Conservation (phyloP, 2,113 vertebrate species). For the Psilopsiagon aymara region DNA sequence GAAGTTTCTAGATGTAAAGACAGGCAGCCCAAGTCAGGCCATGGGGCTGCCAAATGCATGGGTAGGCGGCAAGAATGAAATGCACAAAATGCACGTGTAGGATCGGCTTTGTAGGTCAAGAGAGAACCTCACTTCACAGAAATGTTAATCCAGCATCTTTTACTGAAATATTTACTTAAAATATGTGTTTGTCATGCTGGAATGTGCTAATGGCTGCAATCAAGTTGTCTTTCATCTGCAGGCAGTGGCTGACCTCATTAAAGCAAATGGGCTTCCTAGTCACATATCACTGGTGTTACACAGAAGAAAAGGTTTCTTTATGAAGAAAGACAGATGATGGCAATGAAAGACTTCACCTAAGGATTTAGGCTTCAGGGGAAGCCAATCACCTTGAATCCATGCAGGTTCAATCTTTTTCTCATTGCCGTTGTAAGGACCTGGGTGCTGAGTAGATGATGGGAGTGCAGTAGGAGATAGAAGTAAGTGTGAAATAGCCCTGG, state of each 20-base stretch:
- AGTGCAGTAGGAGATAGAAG: background rate
- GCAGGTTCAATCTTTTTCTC: background rate
- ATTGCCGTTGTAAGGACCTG: background rate
- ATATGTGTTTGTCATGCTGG: constrained; percentile 9
- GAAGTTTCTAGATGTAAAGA: background rate
- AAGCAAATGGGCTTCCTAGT: background rate
- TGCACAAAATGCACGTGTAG: background rate
- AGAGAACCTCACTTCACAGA: background rate
- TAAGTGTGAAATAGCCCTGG: background rate
- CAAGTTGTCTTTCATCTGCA: constrained; percentile 40
- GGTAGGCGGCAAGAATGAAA: background rate
- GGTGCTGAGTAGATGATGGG: background rate
- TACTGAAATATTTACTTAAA: constrained; percentile 14
- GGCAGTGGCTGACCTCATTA: constrained; percentile 40
- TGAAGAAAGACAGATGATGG: background rate
- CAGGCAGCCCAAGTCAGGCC: background rate
- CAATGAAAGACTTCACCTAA: background rate
- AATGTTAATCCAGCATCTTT: constrained; percentile 26
- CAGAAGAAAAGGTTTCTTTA: background rate
- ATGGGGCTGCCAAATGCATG: fast-evolving
- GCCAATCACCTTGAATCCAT: background rate
- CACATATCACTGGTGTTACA: background rate
- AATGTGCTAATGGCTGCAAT: constrained; percentile 44
- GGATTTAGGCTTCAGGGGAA: background rate
- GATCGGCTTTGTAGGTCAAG: background rate